phyloP scores from a whole-genome alignment of 2,888 invertebrate species.

The Zygogramma bicolorata region DNA sequence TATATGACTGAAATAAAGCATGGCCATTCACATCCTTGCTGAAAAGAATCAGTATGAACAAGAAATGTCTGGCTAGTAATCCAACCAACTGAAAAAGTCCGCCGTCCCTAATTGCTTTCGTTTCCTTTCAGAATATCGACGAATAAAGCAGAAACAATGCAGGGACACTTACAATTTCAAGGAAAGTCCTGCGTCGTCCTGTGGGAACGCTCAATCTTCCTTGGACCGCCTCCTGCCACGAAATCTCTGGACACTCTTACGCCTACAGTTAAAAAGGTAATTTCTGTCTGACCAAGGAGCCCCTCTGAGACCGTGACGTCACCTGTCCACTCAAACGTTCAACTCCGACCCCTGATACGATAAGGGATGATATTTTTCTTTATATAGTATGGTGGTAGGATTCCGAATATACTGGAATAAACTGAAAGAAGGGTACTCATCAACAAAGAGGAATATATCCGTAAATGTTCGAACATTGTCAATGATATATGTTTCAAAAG shows the following conservation, averaged over 20 bases:
- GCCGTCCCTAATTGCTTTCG: constrained; percentile 7
- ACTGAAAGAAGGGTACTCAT: no score
- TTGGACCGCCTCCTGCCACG: constrained; percentile 60
- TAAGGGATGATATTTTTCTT: not conserved
- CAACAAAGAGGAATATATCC: no score
- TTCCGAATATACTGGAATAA: no score
- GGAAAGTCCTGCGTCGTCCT: constrained; percentile 56
- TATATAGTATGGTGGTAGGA: not conserved
- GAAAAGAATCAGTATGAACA: no score
- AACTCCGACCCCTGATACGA: constrained; percentile 16
- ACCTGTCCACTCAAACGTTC: constrained; percentile 58
- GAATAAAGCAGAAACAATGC: constrained; percentile 45
- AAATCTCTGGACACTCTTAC: constrained; percentile 62
- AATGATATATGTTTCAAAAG: no score
- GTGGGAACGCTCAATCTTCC: constrained; percentile 66
- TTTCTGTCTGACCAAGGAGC: constrained; percentile 63
- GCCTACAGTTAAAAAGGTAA: constrained; percentile 67
- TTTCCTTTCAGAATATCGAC: constrained; percentile 33
- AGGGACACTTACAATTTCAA: constrained; percentile 47
- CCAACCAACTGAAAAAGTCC: not conserved
- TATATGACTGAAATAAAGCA: no score
- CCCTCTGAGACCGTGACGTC: constrained; percentile 61
- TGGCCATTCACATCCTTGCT: no score
- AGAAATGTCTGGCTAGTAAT: not conserved
- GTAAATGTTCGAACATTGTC: no score